Percentiles rank a stretch among this genome's conserved stretches.
These are phyloP conservation scores for Clarias fuscus DNA, from an alignment of 2,797 vertebrate species.

Conservation along the genomic window DNA sequence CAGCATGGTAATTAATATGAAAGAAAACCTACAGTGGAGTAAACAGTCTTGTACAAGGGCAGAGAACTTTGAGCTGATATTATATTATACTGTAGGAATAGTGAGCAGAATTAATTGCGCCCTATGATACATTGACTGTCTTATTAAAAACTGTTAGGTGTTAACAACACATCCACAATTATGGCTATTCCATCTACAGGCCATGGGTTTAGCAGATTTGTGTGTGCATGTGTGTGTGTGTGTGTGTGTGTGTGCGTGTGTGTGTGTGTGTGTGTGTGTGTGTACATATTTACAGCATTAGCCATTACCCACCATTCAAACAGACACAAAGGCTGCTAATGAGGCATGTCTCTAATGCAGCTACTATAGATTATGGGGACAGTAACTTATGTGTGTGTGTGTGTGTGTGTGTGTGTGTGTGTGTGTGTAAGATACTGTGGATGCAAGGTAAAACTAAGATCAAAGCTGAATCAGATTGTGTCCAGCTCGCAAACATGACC, in stretches of 20 bases:
- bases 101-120: no score
- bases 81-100: no score
- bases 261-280: slow-evolving; percentile 8
- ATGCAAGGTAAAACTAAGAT: not conserved
- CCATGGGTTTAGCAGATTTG: not conserved
- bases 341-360: slow-evolving; percentile 7
- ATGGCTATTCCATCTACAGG: slow-evolving; percentile 2
- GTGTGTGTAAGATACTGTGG: not conserved
- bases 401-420: slow-evolving; percentile 19
- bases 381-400: not conserved
- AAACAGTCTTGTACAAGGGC: not conserved
- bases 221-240: no score
- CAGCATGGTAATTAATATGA: no score
- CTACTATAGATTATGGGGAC: not conserved
- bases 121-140: no score
- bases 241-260: not conserved
- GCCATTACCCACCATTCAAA: slow-evolving; percentile 32
- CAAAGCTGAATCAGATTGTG: not conserved
- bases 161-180: not conserved
- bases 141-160: not conserved
- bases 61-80: not conserved
- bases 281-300: not conserved
- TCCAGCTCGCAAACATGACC: slow-evolving; percentile 10
- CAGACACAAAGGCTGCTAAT: slow-evolving; percentile 39
- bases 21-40: not conserved